These are phyloP conservation scores for Physocephala rufipes DNA, from an alignment of 2,888 invertebrate species.

Conservation along the genomic window DNA sequence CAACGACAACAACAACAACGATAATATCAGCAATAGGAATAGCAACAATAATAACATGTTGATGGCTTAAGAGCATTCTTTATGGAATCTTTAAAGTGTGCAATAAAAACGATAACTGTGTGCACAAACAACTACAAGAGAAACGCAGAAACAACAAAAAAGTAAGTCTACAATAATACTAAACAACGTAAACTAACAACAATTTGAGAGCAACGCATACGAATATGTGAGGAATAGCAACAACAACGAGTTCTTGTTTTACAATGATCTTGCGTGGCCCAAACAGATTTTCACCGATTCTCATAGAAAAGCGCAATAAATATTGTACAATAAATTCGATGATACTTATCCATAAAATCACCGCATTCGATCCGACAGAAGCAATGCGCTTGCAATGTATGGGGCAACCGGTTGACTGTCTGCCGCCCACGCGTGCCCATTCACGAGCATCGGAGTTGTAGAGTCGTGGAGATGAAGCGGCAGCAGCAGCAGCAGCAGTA, in stretches of 20 bases:
- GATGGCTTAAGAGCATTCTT: neutral
- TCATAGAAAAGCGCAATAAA: neutral
- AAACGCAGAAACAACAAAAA: slow-evolving; percentile 13
- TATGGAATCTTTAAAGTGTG: too few species aligned
- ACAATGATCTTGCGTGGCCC: slow-evolving; percentile 3
- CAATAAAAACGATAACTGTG: too few species aligned
- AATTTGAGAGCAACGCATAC: too few species aligned
- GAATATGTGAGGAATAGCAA: slow-evolving; percentile 42
- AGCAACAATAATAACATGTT: slow-evolving; percentile 9
- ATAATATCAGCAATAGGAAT: slow-evolving; percentile 1
- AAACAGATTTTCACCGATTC: neutral
- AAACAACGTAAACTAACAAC: too few species aligned
- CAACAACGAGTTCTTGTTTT: slow-evolving; percentile 42
- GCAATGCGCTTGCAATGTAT: neutral
- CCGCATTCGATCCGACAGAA: slow-evolving; percentile 4
- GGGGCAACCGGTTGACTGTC: slow-evolving; percentile 40
- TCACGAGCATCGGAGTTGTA: too few species aligned
- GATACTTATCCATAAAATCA: neutral
- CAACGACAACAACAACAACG: neutral
- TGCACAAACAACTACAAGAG: neutral
- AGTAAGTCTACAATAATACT: neutral
- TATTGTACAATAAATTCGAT: neutral
- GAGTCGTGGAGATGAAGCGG: too few species aligned
- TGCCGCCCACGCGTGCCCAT: slow-evolving; percentile 48
- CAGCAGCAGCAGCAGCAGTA: neutral